Evolutionary conservation across 1,140 invertebrate species (phyloP), one percentile per base, ranked within the genome.

Genomic region (Aphidius gifuensis): DNA sequence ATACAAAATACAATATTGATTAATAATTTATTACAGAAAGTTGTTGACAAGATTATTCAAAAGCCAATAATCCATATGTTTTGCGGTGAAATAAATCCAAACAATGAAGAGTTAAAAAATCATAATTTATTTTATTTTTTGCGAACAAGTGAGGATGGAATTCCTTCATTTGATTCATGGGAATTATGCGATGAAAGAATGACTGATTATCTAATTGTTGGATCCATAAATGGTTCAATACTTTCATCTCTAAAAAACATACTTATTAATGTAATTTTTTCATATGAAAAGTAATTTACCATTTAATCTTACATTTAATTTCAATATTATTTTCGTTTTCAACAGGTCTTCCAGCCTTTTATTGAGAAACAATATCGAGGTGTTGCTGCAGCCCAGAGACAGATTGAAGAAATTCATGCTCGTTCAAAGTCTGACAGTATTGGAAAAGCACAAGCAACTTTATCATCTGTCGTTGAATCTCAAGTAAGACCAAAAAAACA

Each of bases 41-140:
- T 88, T 16, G 80, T 90, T 0, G 86, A 88, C 44, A 85, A 85
- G 68, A 72, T 86, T 1, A 82, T 87, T 2, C 82, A 86, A 61
- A 85, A 88, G 4, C 89, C 90, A 11, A 82, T 84, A 11, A 69
- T 92, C 5, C 82, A 89, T 46, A 85, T 86, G 0, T 90, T 89
- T 65, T 89, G 89, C 0, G 80, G 89, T 0, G 80, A 82, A 42
- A 76, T 90, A 56, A 78, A 82, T 7, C 80, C 82, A 0, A 73
- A 77, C 7, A 64, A 73, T 45, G 54, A 68, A 7, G 71, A 81
- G 0, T 76, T 82, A 42, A 70, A 78, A 0, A 83, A 86, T 23
- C 76, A 77, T 1, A 83, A 84, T 56, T 85, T 87, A 64, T 75
- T 90, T 0, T 92, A 90, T 70, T 84, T 92, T 57, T 68, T 90